Percentiles rank a stretch among this genome's conserved stretches.
phyloP scores from a whole-genome alignment of 2,888 invertebrate genomes.

The Hydraecia micacea region DNA sequence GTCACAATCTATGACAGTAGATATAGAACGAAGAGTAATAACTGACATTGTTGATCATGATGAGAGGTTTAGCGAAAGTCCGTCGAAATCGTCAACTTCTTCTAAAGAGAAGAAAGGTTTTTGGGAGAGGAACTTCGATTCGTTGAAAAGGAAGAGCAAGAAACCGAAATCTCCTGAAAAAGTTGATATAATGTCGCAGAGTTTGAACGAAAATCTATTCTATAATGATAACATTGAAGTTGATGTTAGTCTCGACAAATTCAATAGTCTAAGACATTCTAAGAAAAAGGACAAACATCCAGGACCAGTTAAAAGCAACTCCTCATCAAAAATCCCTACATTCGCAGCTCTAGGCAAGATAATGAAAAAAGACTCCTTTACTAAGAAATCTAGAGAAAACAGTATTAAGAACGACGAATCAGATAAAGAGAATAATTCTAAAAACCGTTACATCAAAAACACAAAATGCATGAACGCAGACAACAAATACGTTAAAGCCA shows the following conservation, averaged over 20 bases:
- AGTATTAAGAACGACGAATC: conserved; percentile 75
- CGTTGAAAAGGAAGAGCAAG: conserved; percentile 86
- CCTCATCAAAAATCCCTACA: conserved; percentile 88
- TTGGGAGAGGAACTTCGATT: conserved; percentile 90
- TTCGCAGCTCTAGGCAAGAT: conserved; percentile 88
- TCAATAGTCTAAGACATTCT: conserved; percentile 85
- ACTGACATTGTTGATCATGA: conserved; percentile 74
- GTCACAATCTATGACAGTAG: conserved; percentile 89
- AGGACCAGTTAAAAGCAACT: conserved; percentile 84
- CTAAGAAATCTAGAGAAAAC: conserved; percentile 79
- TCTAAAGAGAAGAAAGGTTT: conserved; percentile 89
- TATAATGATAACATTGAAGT: conserved; percentile 87
- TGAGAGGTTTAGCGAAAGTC: conserved; percentile 80
- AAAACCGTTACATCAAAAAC: conserved; percentile 86
- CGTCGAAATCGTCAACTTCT: conserved; percentile 84
- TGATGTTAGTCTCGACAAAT: conserved; percentile 83
- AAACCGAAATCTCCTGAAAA: conserved; percentile 84
- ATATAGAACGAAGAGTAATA: conserved; percentile 83
- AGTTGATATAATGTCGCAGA: conserved; percentile 88
- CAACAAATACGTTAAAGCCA: conserved; percentile 86
- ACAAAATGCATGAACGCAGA: conserved; percentile 78
- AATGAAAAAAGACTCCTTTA: conserved; percentile 87
- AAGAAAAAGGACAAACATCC: conserved; percentile 83
- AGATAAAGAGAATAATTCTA: conserved; percentile 70
- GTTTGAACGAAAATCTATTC: conserved; percentile 89